Conservation (phyloP, 1,140 invertebrate species). For the Drosophila yakuba region DNA sequence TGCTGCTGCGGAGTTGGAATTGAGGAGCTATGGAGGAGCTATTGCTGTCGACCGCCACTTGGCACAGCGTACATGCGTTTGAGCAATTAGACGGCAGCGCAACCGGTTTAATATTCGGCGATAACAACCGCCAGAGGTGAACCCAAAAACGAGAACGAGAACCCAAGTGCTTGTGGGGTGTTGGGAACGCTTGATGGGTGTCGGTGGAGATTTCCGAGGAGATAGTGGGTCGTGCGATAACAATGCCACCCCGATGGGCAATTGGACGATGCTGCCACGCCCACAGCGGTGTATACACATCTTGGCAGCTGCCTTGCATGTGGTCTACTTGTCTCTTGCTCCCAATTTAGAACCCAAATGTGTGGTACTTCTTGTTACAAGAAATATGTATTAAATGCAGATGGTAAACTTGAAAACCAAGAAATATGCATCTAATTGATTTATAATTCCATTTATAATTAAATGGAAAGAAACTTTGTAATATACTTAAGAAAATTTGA, state of each 20-base stretch:
- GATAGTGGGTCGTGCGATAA: slow-evolving; percentile 47
- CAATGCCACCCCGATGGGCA: slow-evolving; percentile 36
- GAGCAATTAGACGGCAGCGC: slow-evolving; percentile 44
- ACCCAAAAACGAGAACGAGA: slow-evolving; percentile 27
- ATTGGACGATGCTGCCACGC: slow-evolving; percentile 11
- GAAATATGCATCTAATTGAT: too few relatives aligned
- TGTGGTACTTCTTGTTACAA: too few relatives aligned
- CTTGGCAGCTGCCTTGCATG: too few relatives aligned
- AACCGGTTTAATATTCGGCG: slow-evolving; percentile 75
- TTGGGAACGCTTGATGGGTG: slow-evolving; percentile 39
- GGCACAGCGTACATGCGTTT: slow-evolving; percentile 46
- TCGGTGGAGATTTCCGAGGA: slow-evolving; percentile 53
- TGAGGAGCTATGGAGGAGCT: not conserved
- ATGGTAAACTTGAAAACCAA: too few relatives aligned
- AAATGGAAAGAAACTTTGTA: too few relatives aligned
- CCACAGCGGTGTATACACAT: not conserved
- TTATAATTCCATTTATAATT: too few relatives aligned
- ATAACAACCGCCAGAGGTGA: slow-evolving; percentile 63
- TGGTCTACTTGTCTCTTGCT: too few relatives aligned
- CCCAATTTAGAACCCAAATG: too few relatives aligned
- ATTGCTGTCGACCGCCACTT: slow-evolving; percentile 32
- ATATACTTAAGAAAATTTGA: too few relatives aligned
- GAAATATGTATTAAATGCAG: too few relatives aligned
- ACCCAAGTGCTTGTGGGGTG: slow-evolving; percentile 44
- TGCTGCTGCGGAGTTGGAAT: too few relatives aligned